phyloP scores from a whole-genome alignment of 2,113 vertebrate genomes.

The Sprattus sprattus region DNA sequence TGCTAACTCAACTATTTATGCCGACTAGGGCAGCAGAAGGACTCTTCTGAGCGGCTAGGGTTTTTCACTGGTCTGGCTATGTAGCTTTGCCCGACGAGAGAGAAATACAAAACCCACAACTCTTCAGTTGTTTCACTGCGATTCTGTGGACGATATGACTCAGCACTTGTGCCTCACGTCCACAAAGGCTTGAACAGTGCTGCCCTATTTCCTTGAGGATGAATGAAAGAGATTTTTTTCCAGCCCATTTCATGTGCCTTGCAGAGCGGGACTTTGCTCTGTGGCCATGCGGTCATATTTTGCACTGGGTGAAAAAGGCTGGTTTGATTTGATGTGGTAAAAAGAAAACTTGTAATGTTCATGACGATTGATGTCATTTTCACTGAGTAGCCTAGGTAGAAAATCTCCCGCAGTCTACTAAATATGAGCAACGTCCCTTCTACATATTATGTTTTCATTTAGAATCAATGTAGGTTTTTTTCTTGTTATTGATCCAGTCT shows the following conservation, averaged over 20 bases:
- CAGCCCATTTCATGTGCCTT: conserved; percentile 15
- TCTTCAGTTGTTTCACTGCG: neutral
- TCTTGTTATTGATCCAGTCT: neutral
- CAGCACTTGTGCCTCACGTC: conserved; percentile 5
- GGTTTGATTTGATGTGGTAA: neutral
- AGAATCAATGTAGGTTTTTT: neutral
- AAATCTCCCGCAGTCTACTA: neutral
- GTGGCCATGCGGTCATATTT: conserved; percentile 5
- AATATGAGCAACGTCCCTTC: neutral
- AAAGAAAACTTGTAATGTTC: neutral
- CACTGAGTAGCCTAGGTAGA: neutral
- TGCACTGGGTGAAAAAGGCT: neutral
- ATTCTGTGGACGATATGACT: conserved; percentile 1
- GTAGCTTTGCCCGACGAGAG: neutral
- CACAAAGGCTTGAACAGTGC: conserved; percentile 7
- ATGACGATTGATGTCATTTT: neutral
- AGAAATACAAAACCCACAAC: conserved; percentile 6
- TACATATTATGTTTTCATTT: neutral
- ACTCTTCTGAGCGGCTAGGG: neutral
- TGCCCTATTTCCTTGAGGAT: conserved; percentile 19
- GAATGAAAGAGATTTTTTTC: conserved; percentile 17
- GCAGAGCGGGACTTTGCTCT: neutral
- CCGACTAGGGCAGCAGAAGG: neutral
- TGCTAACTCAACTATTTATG: neutral
- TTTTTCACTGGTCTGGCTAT: neutral